Evolutionary conservation across 2,113 vertebrate genomes (phyloP).

Genomic region (Otocyon megalotis): DNA sequence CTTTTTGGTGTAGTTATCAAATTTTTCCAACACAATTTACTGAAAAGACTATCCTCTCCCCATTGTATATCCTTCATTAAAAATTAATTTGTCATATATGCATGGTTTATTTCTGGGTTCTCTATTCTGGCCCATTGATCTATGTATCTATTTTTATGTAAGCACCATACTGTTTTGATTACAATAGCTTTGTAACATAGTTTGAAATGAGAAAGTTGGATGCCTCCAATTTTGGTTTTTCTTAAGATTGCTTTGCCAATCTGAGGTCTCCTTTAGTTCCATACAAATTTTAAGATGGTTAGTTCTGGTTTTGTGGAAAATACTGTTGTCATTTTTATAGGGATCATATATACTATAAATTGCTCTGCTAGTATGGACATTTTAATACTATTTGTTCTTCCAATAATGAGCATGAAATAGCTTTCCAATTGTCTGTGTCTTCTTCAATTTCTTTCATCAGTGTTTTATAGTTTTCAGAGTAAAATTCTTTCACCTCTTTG

Average conservation of each 20-base stretch:
- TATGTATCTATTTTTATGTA: not conserved
- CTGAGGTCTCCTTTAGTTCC: not conserved
- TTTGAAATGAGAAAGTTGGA: not conserved
- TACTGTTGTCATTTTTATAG: not conserved
- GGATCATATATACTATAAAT: not conserved
- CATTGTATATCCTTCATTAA: not conserved
- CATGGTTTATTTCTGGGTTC: not conserved
- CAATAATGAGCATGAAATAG: too few relatives aligned
- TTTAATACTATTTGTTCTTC: not conserved
- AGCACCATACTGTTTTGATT: not conserved
- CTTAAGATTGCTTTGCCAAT: not conserved
- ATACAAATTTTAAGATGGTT: not conserved
- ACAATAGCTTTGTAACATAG: not conserved
- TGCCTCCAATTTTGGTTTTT: not conserved
- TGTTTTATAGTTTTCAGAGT: not conserved
- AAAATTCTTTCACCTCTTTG: not conserved
- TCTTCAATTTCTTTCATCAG: not conserved
- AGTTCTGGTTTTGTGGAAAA: not conserved
- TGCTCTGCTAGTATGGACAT: not conserved
- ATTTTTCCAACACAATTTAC: not conserved
- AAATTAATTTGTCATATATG: not conserved
- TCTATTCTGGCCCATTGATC: not conserved
- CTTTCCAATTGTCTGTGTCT: not conserved
- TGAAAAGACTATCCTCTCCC: not conserved
- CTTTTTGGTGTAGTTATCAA: not conserved